Base-by-base conservation (phyloP, 2,888 invertebrate species). In the Malacosoma neustria region DNA sequence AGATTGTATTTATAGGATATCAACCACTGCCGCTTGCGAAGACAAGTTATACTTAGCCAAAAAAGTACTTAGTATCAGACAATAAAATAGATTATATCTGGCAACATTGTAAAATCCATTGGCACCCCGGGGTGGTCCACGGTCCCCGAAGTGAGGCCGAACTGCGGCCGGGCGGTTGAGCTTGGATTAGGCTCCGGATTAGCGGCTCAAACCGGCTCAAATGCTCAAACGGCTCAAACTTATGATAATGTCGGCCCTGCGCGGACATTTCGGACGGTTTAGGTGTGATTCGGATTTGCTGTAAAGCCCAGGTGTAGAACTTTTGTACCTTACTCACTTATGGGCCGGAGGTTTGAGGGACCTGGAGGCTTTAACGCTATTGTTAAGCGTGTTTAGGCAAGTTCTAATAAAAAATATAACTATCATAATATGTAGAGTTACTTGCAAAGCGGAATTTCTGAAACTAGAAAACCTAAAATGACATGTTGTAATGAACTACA, bases 171-270 rank as follows among this genome's bases (percentile, higher is more conserved):
- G 33, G 33, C 36, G 39, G 30, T 36, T 57, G 64, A 61, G 61
- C 68, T 55, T 52, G 66, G 70, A 68, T 74, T 73, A 73, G 56
- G 56, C 57, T 22, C 49, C 37, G 61, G 72, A 69, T 68, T 68
- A 69, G 45, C 51, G 67, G 66, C 59, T 70, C 49, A 51, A 47
- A 42, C 37, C 41, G 47, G 45, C 45, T 54, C 54, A 60, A 56
- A 49, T 38, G 46, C 46, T 46, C 45, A 46, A 45, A 52, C 51
- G 61, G 65, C 63, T 73, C 64, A 70, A 80, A 77, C 72, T 81
- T 81, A 81, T 79, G 81, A 74, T 80, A 81, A 82, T 81, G 68
- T 60, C 61, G 51, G 49, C 66, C 70, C 55, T 39, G 38, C 39
- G 54, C 47, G 51, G 55, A 58, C 52, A 57, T 56, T 33, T 30